Evolutionary conservation across 2,888 invertebrate species (phyloP).

Genomic region (Notodonta ziczac): DNA sequence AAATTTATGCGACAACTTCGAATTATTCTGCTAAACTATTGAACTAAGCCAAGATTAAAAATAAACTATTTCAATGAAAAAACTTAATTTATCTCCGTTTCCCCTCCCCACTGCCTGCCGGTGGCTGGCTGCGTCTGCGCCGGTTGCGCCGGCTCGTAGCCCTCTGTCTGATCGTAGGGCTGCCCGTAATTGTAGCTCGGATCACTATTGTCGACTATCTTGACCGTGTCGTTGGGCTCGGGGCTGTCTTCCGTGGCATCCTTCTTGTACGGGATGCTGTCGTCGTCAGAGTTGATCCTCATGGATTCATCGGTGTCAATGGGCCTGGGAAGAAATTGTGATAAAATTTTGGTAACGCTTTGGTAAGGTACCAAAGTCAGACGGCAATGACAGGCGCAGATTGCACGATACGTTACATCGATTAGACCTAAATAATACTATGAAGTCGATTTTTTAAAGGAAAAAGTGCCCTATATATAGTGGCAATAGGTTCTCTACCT

Average conservation of each 20-base stretch:
- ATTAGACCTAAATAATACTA: too few relatives aligned
- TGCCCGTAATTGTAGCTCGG: constrained; percentile 53
- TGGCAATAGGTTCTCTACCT: too few relatives aligned
- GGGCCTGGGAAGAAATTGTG: constrained; percentile 42
- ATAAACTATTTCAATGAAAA: background rate
- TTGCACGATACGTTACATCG: too few relatives aligned
- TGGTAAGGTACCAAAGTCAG: too few relatives aligned
- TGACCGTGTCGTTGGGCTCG: constrained; percentile 64
- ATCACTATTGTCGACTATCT: constrained; percentile 52
- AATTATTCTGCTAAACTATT: too few relatives aligned
- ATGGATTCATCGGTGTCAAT: constrained; percentile 76
- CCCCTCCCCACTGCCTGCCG: constrained; percentile 66
- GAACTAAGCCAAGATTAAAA: too few relatives aligned
- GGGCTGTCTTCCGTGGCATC: constrained; percentile 71
- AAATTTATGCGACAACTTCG: too few relatives aligned
- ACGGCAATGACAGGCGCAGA: too few relatives aligned
- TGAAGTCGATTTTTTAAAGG: too few relatives aligned
- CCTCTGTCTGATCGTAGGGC: constrained; percentile 37
- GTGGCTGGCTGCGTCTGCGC: constrained; percentile 33
- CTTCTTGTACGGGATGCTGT: constrained; percentile 80
- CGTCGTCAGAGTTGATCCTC: constrained; percentile 75
- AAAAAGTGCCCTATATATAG: too few relatives aligned
- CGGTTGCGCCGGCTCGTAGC: constrained; percentile 21
- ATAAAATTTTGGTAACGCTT: background rate
- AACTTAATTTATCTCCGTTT: constrained; percentile 60